Base-by-base conservation (phyloP, 1,140 invertebrate genomes). In the Radopholus similis region DNA sequence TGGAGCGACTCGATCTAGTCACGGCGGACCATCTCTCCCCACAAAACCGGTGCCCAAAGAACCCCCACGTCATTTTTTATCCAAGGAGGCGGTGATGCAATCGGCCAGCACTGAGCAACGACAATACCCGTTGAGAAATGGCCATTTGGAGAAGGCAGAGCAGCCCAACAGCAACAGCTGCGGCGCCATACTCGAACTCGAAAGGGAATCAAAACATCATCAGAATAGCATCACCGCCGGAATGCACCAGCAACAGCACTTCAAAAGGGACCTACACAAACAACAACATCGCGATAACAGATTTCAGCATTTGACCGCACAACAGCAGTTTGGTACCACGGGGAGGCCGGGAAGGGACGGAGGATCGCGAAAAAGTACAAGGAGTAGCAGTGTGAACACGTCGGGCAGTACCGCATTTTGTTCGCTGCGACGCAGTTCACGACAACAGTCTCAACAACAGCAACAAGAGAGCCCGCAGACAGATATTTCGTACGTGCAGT, bases 401-500 rank as follows among this genome's bases (percentile, higher is more conserved):
- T 21, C 38, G 15, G 34, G 34, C 30, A 37, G 26, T 35, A 28
- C 51, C 18, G 35, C 47, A 23, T 42, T 32, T 32, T 47, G 37
- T 4, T 62, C 59, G 5, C 26, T 21, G 3, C 13, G 59, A 49
- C 2, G 59, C 40, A 28, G 53, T 9, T 65, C 47, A 5, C 44
- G 35, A 5, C 30, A 59, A 21, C 34, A 47, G 49, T 53, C n/a
- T 26, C 28, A 57, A 21, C 40, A 13, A 1, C 30, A 56, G 32
- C 63, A 68, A 30, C 60, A 55, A 15, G 76, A 78, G 59, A 77
- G 76, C 66, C 76, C 76, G 15, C 73, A 78, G 51, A 78, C 76
- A 6, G 76, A 78, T 63, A 73, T 78, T 18, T 80, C 77, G 51
- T 78, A 80, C 72, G 55, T 78, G 34, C 76, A 78, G 23, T 78